These are phyloP conservation scores for Serranus cabrilla DNA, from an alignment of 2,797 vertebrate species.

Conservation along the genomic window DNA sequence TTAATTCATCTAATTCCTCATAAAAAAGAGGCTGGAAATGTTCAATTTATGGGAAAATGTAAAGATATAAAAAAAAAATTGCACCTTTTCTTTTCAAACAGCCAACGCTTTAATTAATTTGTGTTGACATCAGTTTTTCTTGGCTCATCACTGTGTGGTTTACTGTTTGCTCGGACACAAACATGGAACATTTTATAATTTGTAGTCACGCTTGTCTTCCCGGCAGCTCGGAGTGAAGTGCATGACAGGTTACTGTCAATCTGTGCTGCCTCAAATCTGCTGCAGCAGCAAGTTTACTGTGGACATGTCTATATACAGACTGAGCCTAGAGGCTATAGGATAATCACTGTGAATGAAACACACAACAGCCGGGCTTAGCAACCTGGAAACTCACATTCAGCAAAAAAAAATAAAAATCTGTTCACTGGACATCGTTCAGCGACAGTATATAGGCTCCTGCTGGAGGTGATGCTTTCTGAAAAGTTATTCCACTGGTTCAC, in stretches of 20 bases:
- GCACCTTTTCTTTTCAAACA: background rate
- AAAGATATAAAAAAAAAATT: background rate
- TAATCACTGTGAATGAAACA: slow-evolving; percentile 77
- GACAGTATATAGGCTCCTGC: slow-evolving; percentile 28
- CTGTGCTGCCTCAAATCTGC: slow-evolving; percentile 70
- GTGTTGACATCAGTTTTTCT: background rate
- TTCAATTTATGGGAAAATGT: background rate
- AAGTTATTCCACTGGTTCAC: background rate
- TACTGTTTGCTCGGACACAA: background rate
- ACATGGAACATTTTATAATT: slow-evolving; percentile 3
- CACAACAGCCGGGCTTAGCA: slow-evolving; percentile 75
- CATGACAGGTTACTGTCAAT: slow-evolving; percentile 67
- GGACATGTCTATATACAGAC: slow-evolving; percentile 68
- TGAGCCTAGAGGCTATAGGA: slow-evolving; percentile 72
- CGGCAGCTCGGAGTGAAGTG: slow-evolving; percentile 46
- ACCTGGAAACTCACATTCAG: slow-evolving; percentile 74
- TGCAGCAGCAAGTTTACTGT: slow-evolving; percentile 76
- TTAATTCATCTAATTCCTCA: too few relatives aligned
- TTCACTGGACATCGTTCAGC: slow-evolving; percentile 50
- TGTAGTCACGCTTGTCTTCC: slow-evolving; percentile 27
- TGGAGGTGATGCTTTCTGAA: slow-evolving; percentile 37
- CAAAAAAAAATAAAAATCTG: slow-evolving; percentile 51
- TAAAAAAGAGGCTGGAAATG: background rate
- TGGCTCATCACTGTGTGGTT: background rate
- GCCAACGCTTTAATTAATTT: background rate